A percentile compares a stretch with the other conserved stretches of the same genome.
phyloP scores from a whole-genome alignment of 1,140 invertebrate genomes.

The Sesamia nonagrioides region DNA sequence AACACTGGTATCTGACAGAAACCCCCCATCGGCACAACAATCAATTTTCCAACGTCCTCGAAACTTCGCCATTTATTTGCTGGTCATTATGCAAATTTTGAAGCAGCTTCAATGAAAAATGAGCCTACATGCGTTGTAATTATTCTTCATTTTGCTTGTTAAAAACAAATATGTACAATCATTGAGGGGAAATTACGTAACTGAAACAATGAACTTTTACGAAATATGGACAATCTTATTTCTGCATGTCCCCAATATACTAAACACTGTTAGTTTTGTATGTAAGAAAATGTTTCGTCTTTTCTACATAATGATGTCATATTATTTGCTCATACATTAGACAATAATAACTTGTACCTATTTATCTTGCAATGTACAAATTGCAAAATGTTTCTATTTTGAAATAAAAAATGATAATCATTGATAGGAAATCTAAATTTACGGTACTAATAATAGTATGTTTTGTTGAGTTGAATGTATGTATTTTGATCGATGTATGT shows the following conservation, averaged over 20 bases:
- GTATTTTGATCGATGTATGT: too few species aligned
- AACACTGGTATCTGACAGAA: slow-evolving; percentile 29
- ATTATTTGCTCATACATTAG: slow-evolving; percentile 1
- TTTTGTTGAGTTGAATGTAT: too few species aligned
- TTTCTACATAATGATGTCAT: background rate
- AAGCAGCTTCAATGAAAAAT: slow-evolving; percentile 61
- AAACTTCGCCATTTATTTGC: slow-evolving; percentile 50
- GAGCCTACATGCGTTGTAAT: slow-evolving; percentile 52
- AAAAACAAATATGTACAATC: background rate
- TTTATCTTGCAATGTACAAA: background rate
- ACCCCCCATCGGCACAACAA: slow-evolving; percentile 50
- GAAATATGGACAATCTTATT: slow-evolving; percentile 17
- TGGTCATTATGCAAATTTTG: slow-evolving; percentile 66
- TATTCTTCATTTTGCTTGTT: slow-evolving; percentile 59
- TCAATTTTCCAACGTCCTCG: slow-evolving; percentile 53
- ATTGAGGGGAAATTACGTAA: background rate
- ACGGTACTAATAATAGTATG: too few species aligned
- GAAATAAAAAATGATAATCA: background rate
- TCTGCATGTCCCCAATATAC: background rate
- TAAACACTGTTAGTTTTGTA: background rate
- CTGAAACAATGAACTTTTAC: slow-evolving; percentile 35
- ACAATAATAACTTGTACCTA: background rate
- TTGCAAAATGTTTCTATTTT: background rate
- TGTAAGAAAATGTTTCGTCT: slow-evolving; percentile 4
- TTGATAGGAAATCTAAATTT: too few species aligned